Evolutionary conservation across 1,140 invertebrate genomes (phyloP).

Genomic region (Pectinophora gossypiella): DNA sequence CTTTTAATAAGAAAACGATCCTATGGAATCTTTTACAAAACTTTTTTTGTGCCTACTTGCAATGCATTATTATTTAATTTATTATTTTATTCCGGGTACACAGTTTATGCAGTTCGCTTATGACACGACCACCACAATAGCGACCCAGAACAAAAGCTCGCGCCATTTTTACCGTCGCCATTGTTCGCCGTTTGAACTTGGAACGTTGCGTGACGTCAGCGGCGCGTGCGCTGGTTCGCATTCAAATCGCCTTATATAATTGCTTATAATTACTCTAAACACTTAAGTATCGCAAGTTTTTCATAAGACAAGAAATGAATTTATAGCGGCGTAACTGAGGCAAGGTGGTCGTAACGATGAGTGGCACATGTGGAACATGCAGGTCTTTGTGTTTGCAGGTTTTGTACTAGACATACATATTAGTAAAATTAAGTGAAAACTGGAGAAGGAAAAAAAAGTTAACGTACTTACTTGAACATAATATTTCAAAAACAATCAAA

Average conservation of each 20-base stretch:
- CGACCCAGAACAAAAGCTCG: slow-evolving; percentile 57
- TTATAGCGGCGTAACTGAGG: neutral
- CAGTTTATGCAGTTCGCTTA: too few species aligned
- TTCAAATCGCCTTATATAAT: slow-evolving; percentile 46
- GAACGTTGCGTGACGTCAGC: slow-evolving; percentile 57
- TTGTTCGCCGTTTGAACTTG: slow-evolving; percentile 63
- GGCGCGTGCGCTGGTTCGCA: slow-evolving; percentile 58
- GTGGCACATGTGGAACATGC: neutral
- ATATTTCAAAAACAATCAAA: too few species aligned
- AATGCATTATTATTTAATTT: too few species aligned
- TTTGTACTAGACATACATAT: too few species aligned
- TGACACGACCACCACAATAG: slow-evolving; percentile 41
- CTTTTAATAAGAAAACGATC: too few species aligned
- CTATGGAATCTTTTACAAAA: too few species aligned
- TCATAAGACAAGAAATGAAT: neutral
- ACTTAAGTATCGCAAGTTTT: slow-evolving; percentile 1
- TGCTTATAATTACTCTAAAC: slow-evolving; percentile 31
- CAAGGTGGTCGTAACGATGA: slow-evolving; percentile 5
- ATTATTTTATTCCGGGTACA: too few species aligned
- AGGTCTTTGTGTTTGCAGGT: too few species aligned
- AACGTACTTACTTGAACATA: too few species aligned
- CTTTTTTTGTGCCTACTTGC: too few species aligned
- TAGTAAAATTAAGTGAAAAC: too few species aligned
- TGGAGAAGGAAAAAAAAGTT: too few species aligned
- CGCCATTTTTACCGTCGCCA: slow-evolving; percentile 54